Base-by-base conservation (phyloP, 1,140 invertebrate species). In the Drosophila willistoni region DNA sequence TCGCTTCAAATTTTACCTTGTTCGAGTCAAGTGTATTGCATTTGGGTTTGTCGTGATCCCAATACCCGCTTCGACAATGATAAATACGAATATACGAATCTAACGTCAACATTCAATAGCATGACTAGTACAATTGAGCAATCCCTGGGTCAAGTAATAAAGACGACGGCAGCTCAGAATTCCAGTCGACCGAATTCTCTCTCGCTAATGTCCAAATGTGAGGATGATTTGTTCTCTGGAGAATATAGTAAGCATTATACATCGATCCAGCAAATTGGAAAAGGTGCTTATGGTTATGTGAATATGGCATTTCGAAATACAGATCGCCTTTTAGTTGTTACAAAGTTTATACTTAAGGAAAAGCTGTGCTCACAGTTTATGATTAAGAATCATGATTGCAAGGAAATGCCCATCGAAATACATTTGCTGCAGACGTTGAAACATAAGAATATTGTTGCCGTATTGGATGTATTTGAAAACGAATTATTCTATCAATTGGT, bases 281-380 rank as follows among this genome's bases (percentile, higher is more conserved):
- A 96, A 91, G 96, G 96, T 33, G 95, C 95, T 2, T 96, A 95
- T 92, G 96, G 96, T 0, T 96, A 95, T 83, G 96, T 96, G 0
- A 95, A 95, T 79, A 93, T 96, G 92, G 94, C 94, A 13, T 94
- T 93, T 78, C 92, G 95, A 14, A 94, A 94, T 63, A 91, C 92
- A 1, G 95, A 96, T 90, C 92, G 93, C 0, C 80, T 95, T 54
- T 90, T 96, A 90, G 94, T 95, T 7, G 95, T 96, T 9, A 95
- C 95, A 22, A 96, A 96, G 91, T 96, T 96, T 79, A 96, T 96
- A 57, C 91, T 94, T 41, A 96, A 96, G 78, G 93, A 93, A 66
- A 96, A 96, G 90, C 94, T 96, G 2, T 94, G 95, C 70, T 92
- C 94, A n/a, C 94, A 95, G 73, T 95, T 94, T 82, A 96, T 95